phyloP scores from a whole-genome alignment of 23 tunicate species.

The Trididemnum nubilum region DNA sequence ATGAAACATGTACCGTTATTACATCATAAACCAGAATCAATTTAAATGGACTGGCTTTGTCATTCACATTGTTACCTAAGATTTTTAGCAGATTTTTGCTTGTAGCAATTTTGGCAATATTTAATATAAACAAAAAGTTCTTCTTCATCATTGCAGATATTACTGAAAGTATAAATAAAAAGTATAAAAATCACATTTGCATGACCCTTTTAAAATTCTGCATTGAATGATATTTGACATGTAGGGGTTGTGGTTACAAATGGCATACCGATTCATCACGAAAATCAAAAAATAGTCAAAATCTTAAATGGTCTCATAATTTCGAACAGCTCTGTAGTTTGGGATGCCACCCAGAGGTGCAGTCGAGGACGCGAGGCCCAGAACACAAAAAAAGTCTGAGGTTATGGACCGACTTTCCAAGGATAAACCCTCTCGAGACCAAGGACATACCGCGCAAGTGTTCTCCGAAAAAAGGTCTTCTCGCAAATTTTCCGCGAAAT shows the following conservation, averaged over 20 bases:
- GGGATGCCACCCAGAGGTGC: too few species aligned
- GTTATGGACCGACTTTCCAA: too few species aligned
- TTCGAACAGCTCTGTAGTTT: slow-evolving; percentile 12
- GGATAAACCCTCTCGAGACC: too few species aligned
- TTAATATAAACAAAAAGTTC: neutral
- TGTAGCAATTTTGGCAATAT: neutral
- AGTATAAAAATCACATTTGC: neutral
- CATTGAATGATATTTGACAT: neutral
- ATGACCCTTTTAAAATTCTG: neutral
- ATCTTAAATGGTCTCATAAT: slow-evolving; percentile 9
- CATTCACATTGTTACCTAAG: neutral
- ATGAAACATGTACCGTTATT: neutral
- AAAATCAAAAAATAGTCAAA: slow-evolving; percentile 6
- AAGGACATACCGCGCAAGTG: too few species aligned
- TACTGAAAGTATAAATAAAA: neutral
- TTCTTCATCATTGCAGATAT: neutral
- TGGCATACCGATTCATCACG: neutral
- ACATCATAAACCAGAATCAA: neutral
- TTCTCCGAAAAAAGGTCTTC: too few species aligned
- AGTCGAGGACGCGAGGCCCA: too few species aligned
- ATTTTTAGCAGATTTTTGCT: neutral
- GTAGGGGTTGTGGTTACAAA: neutral
- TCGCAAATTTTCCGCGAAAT: too few species aligned
- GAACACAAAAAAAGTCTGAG: too few species aligned
- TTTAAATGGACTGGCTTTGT: neutral